A percentile compares a stretch with the other conserved stretches of the same genome.
Evolutionary conservation across 2,797 vertebrate species (phyloP).

Genomic region (Ptychobarbus kaznakovi): DNA sequence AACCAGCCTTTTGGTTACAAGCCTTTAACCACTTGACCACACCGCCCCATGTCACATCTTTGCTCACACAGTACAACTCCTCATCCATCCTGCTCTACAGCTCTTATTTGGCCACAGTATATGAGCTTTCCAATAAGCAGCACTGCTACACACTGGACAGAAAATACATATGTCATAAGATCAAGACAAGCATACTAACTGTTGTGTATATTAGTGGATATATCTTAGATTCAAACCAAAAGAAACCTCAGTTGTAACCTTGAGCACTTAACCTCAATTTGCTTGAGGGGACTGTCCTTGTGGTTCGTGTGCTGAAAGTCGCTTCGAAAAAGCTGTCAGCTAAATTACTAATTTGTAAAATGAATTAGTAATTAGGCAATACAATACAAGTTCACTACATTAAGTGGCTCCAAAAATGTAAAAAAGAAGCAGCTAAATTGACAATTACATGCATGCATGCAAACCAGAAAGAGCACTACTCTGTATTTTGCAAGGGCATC

Average conservation of each 20-base stretch:
- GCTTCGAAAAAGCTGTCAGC: neutral
- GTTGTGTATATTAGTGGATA: neutral
- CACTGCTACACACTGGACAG: neutral
- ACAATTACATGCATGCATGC: neutral
- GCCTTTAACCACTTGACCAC: conserved; percentile 21
- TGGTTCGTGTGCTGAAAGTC: neutral
- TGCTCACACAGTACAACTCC: neutral
- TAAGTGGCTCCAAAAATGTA: neutral
- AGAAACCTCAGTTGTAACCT: neutral
- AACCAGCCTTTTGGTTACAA: conserved; percentile 3
- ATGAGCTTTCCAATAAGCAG: neutral
- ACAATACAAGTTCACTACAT: neutral
- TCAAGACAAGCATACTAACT: conserved; percentile 2
- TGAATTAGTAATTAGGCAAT: conserved; percentile 8
- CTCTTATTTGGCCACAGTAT: neutral
- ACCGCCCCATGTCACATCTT: neutral
- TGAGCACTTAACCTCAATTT: conserved; percentile 17
- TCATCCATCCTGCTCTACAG: neutral
- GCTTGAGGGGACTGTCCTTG: neutral
- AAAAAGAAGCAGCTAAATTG: neutral
- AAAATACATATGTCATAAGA: neutral
- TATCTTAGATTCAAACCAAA: conserved; percentile 10
- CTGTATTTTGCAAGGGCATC: neutral
- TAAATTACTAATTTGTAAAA: conserved; percentile 20
- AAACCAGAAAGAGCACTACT: neutral